A percentile compares a stretch with the other conserved stretches of the same genome.
These are phyloP conservation scores for Condylostylus longicornis DNA, from an alignment of 1,140 invertebrate genomes.

Conservation along the genomic window DNA sequence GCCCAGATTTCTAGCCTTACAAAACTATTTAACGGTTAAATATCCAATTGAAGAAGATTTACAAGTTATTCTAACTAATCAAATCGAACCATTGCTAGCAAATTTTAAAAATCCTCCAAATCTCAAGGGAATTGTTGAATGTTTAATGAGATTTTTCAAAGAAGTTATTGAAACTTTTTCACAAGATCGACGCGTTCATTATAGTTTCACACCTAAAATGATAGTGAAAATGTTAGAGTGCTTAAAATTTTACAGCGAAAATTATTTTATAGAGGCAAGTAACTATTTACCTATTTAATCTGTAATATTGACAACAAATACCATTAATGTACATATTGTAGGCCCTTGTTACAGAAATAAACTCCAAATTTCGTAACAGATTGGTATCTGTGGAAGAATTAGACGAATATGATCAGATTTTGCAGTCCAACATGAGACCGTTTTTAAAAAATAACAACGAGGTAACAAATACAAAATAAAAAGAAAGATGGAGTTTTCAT, in stretches of 20 bases:
- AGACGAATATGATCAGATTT: slow-evolving; percentile 48
- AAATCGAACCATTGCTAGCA: slow-evolving; percentile 20
- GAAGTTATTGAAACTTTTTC: slow-evolving; percentile 14
- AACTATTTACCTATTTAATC: no score
- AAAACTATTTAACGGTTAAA: slow-evolving; percentile 22
- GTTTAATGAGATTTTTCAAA: slow-evolving; percentile 26
- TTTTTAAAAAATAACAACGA: slow-evolving; percentile 23
- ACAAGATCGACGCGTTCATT: slow-evolving; percentile 12
- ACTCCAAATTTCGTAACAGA: slow-evolving; percentile 61
- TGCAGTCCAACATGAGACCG: slow-evolving; percentile 40
- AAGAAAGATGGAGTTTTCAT: not conserved
- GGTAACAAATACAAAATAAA: slow-evolving; percentile 7
- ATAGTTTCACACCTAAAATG: slow-evolving; percentile 30
- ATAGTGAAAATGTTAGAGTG: slow-evolving; percentile 24
- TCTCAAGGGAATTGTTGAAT: slow-evolving; percentile 22
- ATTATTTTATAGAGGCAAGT: slow-evolving; percentile 24
- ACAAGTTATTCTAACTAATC: slow-evolving; percentile 24
- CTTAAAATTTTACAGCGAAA: slow-evolving; percentile 21
- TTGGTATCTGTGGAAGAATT: slow-evolving; percentile 52
- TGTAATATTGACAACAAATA: no score
- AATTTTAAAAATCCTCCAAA: slow-evolving; percentile 17
- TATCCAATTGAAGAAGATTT: slow-evolving; percentile 24
- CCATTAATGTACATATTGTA: slow-evolving; percentile 30
- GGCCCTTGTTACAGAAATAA: slow-evolving; percentile 58
- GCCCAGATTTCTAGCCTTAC: slow-evolving; percentile 25